Evolutionary conservation across 1,140 invertebrate species (phyloP).

Genomic region (Hydropsyche tenuis): DNA sequence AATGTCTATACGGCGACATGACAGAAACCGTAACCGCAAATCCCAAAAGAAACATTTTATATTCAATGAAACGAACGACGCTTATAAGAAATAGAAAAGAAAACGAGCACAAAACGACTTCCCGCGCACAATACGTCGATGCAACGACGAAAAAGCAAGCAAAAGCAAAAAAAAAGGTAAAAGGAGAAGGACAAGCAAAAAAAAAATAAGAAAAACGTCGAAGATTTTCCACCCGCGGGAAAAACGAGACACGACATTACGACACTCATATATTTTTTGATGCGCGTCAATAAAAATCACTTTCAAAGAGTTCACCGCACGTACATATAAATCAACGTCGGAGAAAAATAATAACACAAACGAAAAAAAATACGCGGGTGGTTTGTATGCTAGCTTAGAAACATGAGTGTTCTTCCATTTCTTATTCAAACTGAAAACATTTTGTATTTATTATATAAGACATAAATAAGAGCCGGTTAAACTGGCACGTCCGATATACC

Average conservation of each 20-base stretch:
- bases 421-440: no score
- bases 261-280: conserved; percentile 25
- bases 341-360: conserved; percentile 17
- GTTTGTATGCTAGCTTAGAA: no score
- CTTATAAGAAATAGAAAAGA: conserved; percentile 1
- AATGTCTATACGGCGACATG: conserved; percentile 1
- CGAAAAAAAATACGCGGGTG: background rate
- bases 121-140: conserved; percentile 7
- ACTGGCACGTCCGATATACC: background rate
- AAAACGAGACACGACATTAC: conserved; percentile 21
- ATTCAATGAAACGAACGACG: conserved; percentile 17
- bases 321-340: conserved; percentile 30
- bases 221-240: conserved; percentile 10
- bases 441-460: no score
- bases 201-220: background rate
- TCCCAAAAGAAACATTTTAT: conserved; percentile 5
- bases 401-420: no score
- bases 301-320: conserved; percentile 17
- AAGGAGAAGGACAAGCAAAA: background rate
- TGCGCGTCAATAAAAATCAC: conserved; percentile 25
- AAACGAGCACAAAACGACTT: conserved; percentile 21
- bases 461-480: background rate
- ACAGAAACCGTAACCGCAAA: background rate
- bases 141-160: conserved; percentile 5
- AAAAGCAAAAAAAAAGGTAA: background rate